phyloP scores from a whole-genome alignment of 2,113 vertebrate genomes.

The Proteles cristata region DNA sequence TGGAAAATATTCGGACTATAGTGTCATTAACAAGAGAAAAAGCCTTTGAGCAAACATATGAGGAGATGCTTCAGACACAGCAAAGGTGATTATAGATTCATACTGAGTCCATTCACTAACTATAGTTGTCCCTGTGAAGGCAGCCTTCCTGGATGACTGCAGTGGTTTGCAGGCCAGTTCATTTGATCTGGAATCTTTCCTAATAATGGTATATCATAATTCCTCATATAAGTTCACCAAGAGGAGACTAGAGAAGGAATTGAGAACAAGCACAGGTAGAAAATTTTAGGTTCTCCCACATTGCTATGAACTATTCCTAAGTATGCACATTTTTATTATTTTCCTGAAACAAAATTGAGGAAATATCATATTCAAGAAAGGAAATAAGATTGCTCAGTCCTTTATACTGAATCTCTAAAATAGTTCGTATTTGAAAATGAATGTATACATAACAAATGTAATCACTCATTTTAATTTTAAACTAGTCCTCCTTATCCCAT shows the following conservation, averaged over 20 bases:
- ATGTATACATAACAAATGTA: neutral
- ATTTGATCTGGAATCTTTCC: slow-evolving; percentile 7
- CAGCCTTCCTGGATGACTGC: neutral
- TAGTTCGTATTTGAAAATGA: slow-evolving; percentile 20
- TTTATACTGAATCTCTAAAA: slow-evolving; percentile 20
- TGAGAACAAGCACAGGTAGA: neutral
- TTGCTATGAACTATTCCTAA: neutral
- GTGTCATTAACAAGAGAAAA: slow-evolving; percentile 77
- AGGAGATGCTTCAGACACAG: slow-evolving; percentile 70
- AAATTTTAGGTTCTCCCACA: neutral
- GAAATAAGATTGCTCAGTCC: neutral
- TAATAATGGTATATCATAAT: neutral
- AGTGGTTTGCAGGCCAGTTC: neutral
- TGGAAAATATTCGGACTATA: slow-evolving; percentile 79
- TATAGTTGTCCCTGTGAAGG: neutral
- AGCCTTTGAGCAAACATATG: slow-evolving; percentile 72
- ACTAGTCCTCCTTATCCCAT: neutral
- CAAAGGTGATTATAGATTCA: slow-evolving; percentile 58
- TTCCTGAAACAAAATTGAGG: slow-evolving; percentile 7
- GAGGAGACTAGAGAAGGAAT: neutral
- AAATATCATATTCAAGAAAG: neutral
- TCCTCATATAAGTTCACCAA: neutral
- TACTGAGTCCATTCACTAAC: neutral
- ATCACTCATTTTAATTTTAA: slow-evolving; percentile 36
- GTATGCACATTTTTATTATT: neutral